Percentiles rank a stretch among this genome's conserved stretches.
Evolutionary conservation across 2,113 vertebrate genomes (phyloP).

Genomic region (Megalops atlanticus): DNA sequence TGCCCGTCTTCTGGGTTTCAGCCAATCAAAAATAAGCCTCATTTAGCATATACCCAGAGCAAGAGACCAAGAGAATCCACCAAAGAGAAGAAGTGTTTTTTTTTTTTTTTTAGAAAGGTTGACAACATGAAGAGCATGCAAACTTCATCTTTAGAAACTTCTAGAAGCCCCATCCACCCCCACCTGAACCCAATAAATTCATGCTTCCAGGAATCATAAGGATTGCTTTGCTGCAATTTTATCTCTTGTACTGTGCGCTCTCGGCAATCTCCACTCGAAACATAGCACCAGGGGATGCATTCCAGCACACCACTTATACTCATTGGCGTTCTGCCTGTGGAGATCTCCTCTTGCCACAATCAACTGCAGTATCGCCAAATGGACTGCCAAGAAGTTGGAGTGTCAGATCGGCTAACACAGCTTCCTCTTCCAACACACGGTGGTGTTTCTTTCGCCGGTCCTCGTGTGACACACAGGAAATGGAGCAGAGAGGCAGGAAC

Average conservation of each 20-base stretch:
- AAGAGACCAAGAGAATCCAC: background rate
- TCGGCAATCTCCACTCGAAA: background rate
- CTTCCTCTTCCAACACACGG: too few species aligned
- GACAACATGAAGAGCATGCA: background rate
- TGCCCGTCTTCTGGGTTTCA: too few species aligned
- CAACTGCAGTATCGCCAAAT: constrained; percentile 60
- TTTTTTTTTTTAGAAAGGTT: background rate
- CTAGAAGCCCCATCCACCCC: background rate
- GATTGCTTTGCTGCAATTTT: background rate
- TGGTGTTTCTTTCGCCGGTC: too few species aligned
- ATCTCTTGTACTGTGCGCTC: background rate
- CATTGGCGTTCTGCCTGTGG: constrained; percentile 34
- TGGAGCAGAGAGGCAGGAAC: too few species aligned
- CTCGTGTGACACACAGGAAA: too few species aligned
- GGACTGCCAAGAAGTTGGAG: constrained; percentile 28
- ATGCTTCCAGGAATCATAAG: background rate
- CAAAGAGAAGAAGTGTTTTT: background rate
- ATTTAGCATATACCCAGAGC: background rate
- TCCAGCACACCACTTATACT: background rate
- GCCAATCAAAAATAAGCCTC: background rate
- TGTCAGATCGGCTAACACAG: too few species aligned
- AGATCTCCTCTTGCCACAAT: constrained; percentile 47
- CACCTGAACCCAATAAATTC: background rate
- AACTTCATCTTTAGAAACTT: background rate
- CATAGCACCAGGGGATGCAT: background rate